These are phyloP conservation scores for Rhinella marina DNA, from an alignment of 2,797 vertebrate species.

Conservation along the genomic window DNA sequence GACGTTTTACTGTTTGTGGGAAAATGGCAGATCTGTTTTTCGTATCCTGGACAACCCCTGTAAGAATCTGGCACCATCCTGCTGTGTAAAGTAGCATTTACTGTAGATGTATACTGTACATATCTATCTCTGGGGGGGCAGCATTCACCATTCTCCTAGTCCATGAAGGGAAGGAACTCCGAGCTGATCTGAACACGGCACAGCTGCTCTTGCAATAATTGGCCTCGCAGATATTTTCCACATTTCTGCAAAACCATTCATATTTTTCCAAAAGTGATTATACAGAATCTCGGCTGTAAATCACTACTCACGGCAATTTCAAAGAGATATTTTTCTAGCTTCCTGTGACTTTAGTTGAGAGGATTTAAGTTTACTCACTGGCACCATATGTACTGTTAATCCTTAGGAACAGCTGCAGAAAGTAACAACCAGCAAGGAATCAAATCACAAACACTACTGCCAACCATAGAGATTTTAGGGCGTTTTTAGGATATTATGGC, in stretches of 20 bases:
- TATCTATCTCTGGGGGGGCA: background rate
- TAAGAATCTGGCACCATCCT: background rate
- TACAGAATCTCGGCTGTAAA: background rate
- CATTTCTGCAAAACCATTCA: background rate
- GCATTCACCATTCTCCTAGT: background rate
- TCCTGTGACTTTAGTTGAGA: background rate
- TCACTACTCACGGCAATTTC: background rate
- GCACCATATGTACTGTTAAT: background rate
- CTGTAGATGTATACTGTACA: background rate
- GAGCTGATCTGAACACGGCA: background rate
- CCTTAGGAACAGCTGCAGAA: constrained; percentile 13
- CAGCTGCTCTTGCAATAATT: background rate
- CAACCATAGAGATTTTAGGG: background rate
- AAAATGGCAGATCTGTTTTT: background rate
- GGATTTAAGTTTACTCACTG: background rate
- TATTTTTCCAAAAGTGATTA: background rate
- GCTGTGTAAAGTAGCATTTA: background rate
- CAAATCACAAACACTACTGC: background rate
- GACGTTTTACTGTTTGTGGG: no score
- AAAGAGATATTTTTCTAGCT: background rate
- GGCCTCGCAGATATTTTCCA: background rate
- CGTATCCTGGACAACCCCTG: background rate
- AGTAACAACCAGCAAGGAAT: background rate
- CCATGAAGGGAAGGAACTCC: background rate
- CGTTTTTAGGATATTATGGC: no score